Conservation (phyloP, 1,140 invertebrate genomes). For the Antheraea pernyi region DNA sequence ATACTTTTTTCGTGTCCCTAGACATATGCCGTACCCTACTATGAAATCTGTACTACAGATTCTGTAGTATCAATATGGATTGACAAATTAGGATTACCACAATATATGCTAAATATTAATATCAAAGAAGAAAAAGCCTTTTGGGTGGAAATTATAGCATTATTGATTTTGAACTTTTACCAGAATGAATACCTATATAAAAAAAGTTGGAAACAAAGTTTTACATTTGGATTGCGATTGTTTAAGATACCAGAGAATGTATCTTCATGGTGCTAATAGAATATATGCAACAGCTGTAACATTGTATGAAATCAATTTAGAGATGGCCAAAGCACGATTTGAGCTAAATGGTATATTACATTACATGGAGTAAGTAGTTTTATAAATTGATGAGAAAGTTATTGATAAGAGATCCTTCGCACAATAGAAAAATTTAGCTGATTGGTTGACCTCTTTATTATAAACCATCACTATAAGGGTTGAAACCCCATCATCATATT, state of each 20-base stretch:
- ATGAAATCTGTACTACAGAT: too few species aligned
- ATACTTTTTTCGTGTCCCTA: too few species aligned
- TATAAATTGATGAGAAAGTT: constrained; percentile 66
- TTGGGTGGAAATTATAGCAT: constrained; percentile 85
- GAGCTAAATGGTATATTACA: constrained; percentile 74
- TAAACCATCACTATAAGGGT: constrained; percentile 75
- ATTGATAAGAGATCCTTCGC: constrained; percentile 62
- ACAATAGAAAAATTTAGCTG: constrained; percentile 75
- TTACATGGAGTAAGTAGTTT: constrained; percentile 72
- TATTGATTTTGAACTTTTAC: constrained; percentile 81
- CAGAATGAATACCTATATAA: constrained; percentile 87
- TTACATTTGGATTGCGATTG: constrained; percentile 70
- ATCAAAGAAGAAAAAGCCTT: constrained; percentile 85
- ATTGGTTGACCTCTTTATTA: constrained; percentile 79
- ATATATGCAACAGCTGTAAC: constrained; percentile 71
- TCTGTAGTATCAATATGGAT: too few species aligned
- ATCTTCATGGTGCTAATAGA: constrained; percentile 82
- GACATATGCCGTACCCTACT: too few species aligned
- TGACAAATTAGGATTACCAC: too few species aligned
- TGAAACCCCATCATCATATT: constrained; percentile 78
- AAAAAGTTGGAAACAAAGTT: constrained; percentile 84
- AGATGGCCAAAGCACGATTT: constrained; percentile 61
- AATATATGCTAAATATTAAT: too few species aligned
- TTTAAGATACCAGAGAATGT: constrained; percentile 78
- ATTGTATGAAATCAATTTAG: constrained; percentile 83